These are phyloP conservation scores for Zoanthus sociatus DNA, from an alignment of 92 coral and sea anemone species.

Conservation along the genomic window DNA sequence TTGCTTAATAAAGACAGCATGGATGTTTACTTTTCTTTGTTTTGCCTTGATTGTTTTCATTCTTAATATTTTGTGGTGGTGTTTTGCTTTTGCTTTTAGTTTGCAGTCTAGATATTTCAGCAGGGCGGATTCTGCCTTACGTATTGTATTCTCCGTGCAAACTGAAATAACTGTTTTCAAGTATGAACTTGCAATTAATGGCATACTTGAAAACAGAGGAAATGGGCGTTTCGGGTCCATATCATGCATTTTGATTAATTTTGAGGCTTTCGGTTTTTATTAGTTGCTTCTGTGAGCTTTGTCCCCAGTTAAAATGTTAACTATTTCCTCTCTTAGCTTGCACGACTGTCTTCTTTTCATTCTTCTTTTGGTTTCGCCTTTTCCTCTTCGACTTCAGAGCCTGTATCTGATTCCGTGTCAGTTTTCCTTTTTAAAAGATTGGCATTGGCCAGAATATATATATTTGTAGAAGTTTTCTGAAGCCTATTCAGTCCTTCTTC, in stretches of 20 bases:
- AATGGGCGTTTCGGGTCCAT: constrained; percentile 43
- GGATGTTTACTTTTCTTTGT: constrained; percentile 3
- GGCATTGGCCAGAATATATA: constrained; percentile 51
- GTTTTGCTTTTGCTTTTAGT: constrained; percentile 13
- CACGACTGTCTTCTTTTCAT: constrained; percentile 39
- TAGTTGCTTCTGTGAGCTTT: constrained; percentile 4
- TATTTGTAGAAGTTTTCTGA: constrained; percentile 32
- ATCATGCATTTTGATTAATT: constrained; percentile 25
- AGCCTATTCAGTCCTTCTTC: constrained; percentile 23
- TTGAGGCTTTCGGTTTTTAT: constrained; percentile 22
- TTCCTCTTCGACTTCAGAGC: constrained; percentile 57
- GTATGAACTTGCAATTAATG: too few relatives aligned
- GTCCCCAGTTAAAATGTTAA: constrained; percentile 44
- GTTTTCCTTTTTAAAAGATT: constrained; percentile 48
- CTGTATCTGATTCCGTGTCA: constrained; percentile 37
- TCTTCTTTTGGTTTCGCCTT: constrained; percentile 37
- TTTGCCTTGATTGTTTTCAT: background rate
- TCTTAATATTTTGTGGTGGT: background rate
- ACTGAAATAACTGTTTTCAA: constrained; percentile 14
- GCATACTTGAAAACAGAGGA: too few relatives aligned
- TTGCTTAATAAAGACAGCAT: background rate
- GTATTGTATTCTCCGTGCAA: constrained; percentile 7
- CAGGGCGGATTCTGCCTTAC: constrained; percentile 7
- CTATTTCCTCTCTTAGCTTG: constrained; percentile 7
- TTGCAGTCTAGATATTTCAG: constrained; percentile 2